phyloP scores from a whole-genome alignment of 2,797 vertebrate genomes.

The Hemibagrus guttatus region DNA sequence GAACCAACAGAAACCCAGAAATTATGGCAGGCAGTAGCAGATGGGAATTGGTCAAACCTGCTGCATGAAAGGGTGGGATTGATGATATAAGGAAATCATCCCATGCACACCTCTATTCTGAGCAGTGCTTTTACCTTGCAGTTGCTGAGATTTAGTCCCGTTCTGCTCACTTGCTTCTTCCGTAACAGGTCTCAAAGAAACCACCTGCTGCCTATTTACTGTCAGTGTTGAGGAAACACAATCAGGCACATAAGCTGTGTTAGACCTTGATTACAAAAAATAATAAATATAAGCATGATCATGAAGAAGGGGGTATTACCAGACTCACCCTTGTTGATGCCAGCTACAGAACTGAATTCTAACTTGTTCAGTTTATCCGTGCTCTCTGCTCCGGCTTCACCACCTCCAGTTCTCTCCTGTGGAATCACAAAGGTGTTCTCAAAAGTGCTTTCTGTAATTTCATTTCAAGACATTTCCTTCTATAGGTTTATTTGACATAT shows the following conservation, averaged over 20 bases:
- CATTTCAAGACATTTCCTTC: not conserved
- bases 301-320: not conserved
- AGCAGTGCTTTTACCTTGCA: constrained; percentile 54
- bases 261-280: not conserved
- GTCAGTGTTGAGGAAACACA: constrained; percentile 13
- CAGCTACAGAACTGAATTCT: not conserved
- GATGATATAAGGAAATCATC: not conserved
- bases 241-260: not conserved
- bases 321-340: not conserved
- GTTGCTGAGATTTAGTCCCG: constrained; percentile 34
- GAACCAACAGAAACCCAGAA: not conserved
- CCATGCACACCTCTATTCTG: not conserved
- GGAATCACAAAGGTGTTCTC: not conserved
- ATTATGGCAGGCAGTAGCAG: not conserved
- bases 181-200: not conserved
- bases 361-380: constrained; percentile 25
- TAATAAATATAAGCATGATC: not conserved
- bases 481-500: not conserved
- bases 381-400: not conserved
- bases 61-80: not conserved
- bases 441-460: not conserved
- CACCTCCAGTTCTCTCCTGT: constrained; percentile 25
- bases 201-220: constrained; percentile 46
- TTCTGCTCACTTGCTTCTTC: constrained; percentile 29
- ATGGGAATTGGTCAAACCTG: not conserved